Conservation (phyloP, 2,113 vertebrate genomes). For the Halichoeres trimaculatus region DNA sequence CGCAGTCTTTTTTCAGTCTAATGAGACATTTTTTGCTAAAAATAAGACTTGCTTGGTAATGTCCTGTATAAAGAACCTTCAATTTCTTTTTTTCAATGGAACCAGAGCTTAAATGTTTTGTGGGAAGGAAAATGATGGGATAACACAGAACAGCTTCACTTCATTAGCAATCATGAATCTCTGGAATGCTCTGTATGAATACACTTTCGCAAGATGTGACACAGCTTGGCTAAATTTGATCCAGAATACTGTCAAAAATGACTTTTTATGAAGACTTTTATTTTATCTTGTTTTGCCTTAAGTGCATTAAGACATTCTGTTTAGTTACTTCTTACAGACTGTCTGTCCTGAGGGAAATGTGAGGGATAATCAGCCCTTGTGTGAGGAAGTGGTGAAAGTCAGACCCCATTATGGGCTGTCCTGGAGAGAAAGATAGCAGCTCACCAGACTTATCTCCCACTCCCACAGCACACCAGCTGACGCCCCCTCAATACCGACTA, state of each 20-base stretch:
- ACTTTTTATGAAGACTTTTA: not conserved
- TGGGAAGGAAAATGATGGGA: no score
- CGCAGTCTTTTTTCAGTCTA: no score
- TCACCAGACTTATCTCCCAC: constrained; percentile 76
- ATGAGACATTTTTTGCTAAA: no score
- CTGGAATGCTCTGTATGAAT: no score
- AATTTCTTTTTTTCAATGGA: no score
- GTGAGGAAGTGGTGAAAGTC: constrained; percentile 52
- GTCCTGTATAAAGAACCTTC: no score
- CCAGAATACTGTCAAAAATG: not conserved
- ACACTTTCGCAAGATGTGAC: not conserved
- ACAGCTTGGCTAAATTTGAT: not conserved
- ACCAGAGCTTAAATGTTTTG: no score
- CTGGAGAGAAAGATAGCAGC: constrained; percentile 75
- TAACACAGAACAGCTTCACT: no score
- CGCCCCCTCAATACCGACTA: constrained; percentile 1
- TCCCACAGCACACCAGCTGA: constrained; percentile 55
- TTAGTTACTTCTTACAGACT: not conserved
- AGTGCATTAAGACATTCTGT: no score
- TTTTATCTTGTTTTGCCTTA: no score
- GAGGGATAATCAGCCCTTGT: constrained; percentile 32
- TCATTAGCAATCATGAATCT: no score
- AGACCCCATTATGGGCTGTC: constrained; percentile 52
- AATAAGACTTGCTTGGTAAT: no score
- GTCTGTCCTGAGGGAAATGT: not conserved